phyloP scores from a whole-genome alignment of 1,140 invertebrate genomes.

The Luehdorfia chinensis region DNA sequence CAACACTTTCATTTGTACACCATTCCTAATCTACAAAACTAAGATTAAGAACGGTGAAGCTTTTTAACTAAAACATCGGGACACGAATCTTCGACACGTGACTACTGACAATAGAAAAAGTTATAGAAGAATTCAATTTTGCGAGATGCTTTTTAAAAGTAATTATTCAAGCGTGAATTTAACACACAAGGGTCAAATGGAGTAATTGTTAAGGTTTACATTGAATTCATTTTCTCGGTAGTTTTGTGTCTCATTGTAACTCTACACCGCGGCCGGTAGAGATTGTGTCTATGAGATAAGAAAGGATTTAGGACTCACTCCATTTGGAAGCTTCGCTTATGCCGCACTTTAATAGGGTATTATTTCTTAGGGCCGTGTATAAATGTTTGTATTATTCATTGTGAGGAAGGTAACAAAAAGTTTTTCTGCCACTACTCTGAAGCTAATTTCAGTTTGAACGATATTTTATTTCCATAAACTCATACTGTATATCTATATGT shows the following conservation, averaged over 20 bases:
- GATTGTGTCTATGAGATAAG: conserved; percentile 65
- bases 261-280: conserved; percentile 40
- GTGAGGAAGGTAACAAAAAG: conserved; percentile 11
- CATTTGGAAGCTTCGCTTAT: conserved; percentile 36
- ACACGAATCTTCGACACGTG: too few relatives aligned
- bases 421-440: neutral
- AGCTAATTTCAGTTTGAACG: neutral
- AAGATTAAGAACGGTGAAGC: too few relatives aligned
- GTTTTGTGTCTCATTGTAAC: conserved; percentile 58
- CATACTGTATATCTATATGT: too few relatives aligned
- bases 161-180: conserved; percentile 62
- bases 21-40: too few relatives aligned
- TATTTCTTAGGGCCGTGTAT: conserved; percentile 30
- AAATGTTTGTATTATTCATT: conserved; percentile 38
- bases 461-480: neutral
- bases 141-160: conserved; percentile 17
- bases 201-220: conserved; percentile 46
- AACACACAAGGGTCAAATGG: conserved; percentile 47
- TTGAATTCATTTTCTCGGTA: conserved; percentile 43
- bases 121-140: conserved; percentile 28
- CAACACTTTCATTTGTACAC: too few relatives aligned
- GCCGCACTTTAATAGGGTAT: conserved; percentile 32
- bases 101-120: neutral
- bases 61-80: too few relatives aligned
- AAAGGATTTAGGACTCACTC: conserved; percentile 45